A percentile compares a stretch with the other conserved stretches of the same genome.
These are phyloP conservation scores for Eupsittula cactorum DNA, from an alignment of 2,113 vertebrate genomes.

Conservation along the genomic window DNA sequence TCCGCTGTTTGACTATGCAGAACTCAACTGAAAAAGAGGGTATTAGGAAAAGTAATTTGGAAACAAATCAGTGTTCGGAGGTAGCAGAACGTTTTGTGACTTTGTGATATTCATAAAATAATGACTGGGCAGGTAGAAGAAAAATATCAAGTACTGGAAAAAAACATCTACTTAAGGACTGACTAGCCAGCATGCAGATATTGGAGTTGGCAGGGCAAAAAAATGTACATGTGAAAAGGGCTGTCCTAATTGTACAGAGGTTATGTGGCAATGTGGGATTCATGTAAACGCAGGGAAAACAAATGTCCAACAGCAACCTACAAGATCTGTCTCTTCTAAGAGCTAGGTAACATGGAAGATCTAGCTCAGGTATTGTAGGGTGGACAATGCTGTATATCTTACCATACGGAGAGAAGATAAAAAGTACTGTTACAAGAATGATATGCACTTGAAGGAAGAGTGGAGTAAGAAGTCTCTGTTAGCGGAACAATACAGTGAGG, in stretches of 20 bases:
- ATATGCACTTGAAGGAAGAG: background rate
- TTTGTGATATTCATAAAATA: background rate
- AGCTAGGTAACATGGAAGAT: background rate
- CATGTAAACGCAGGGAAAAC: background rate
- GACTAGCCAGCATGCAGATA: background rate
- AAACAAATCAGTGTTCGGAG: background rate
- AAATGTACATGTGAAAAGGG: background rate
- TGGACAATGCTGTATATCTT: background rate
- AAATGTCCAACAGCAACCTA: background rate
- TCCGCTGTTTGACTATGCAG: background rate
- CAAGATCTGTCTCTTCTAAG: background rate
- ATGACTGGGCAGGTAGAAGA: background rate
- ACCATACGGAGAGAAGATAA: background rate
- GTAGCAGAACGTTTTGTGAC: background rate
- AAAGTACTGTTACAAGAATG: background rate
- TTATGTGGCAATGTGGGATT: background rate
- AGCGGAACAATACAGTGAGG: background rate
- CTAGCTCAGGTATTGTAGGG: fast-evolving
- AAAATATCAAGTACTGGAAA: background rate
- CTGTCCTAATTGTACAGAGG: background rate
- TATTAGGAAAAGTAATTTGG: background rate
- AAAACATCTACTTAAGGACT: background rate
- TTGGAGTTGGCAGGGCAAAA: background rate
- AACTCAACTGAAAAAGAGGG: background rate
- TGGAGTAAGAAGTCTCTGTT: background rate